Conservation (phyloP, 2,888 invertebrate genomes). For the Acrobasis suavella region DNA sequence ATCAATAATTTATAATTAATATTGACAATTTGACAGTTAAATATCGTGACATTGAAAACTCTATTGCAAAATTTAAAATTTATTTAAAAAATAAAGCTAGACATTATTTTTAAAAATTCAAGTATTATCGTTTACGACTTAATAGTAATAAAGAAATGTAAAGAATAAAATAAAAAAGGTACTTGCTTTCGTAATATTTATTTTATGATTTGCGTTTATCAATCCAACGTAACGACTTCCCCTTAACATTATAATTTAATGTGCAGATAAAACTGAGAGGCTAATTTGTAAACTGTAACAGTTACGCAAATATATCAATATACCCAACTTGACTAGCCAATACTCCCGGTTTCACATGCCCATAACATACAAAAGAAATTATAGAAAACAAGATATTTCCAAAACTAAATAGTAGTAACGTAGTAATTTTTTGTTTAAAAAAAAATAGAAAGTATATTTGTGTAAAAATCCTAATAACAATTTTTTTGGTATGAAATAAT, state of each 20-base stretch:
- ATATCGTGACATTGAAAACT: too few relatives aligned
- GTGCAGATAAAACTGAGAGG: conserved; percentile 59
- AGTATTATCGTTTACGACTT: too few relatives aligned
- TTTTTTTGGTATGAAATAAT: too few relatives aligned
- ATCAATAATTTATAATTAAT: too few relatives aligned
- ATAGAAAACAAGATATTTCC: neutral
- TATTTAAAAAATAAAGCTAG: too few relatives aligned
- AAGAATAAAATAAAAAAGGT: too few relatives aligned
- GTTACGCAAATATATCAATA: conserved; percentile 57
- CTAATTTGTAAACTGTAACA: conserved; percentile 60
- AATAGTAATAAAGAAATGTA: too few relatives aligned
- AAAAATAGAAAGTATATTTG: neutral
- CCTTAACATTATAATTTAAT: conserved; percentile 59
- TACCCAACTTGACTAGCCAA: conserved; percentile 33
- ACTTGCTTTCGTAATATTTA: neutral
- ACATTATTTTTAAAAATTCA: too few relatives aligned
- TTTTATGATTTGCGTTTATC: neutral
- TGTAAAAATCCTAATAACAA: neutral
- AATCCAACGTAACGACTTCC: conserved; percentile 33
- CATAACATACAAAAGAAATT: neutral
- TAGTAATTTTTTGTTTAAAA: too few relatives aligned
- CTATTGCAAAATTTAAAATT: too few relatives aligned
- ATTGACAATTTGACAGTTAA: too few relatives aligned
- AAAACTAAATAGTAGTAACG: too few relatives aligned
- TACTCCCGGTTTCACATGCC: conserved; percentile 29